These are phyloP conservation scores for Oscheius sp. DNA, from an alignment of 1,140 invertebrate genomes.

Conservation along the genomic window DNA sequence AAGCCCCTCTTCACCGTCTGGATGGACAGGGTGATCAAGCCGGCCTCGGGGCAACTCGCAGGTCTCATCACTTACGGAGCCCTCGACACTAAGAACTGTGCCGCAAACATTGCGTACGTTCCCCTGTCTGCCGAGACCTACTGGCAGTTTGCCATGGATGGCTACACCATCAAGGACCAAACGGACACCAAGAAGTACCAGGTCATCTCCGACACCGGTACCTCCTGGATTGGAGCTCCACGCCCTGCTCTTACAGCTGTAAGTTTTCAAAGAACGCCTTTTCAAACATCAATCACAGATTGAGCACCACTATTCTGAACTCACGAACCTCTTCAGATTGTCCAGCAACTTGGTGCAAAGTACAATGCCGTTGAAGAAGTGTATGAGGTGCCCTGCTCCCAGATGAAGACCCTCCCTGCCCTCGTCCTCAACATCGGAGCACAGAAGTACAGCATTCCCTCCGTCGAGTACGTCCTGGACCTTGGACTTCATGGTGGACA, in stretches of 20 bases:
- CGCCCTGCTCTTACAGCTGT: conserved; percentile 20
- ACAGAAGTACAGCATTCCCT: conserved; percentile 37
- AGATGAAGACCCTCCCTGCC: conserved; percentile 30
- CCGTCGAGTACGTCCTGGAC: conserved; percentile 46
- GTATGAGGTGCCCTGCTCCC: conserved; percentile 42
- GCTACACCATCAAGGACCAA: conserved; percentile 42
- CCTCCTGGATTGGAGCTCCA: conserved; percentile 42
- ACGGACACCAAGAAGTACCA: conserved; percentile 28
- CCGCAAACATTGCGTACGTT: conserved; percentile 39
- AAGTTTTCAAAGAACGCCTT: background rate
- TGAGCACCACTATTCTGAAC: no score
- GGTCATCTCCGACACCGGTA: conserved; percentile 52
- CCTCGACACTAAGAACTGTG: conserved; percentile 47
- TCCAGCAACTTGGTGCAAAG: conserved; percentile 38
- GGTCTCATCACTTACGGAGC: conserved; percentile 53
- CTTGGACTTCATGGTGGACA: conserved; percentile 26
- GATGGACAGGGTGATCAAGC: conserved; percentile 44
- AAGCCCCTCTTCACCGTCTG: conserved; percentile 47
- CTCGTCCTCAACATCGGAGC: conserved; percentile 45
- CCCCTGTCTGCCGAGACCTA: conserved; percentile 44
- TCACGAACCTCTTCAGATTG: background rate
- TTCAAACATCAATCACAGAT: background rate
- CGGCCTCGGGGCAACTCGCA: conserved; percentile 25
- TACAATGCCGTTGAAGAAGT: conserved; percentile 35
- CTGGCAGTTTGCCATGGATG: conserved; percentile 48